Evolutionary conservation across 2,888 invertebrate species (phyloP), one percentile per base, ranked within the genome.

Genomic region (Heliconius aoede): DNA sequence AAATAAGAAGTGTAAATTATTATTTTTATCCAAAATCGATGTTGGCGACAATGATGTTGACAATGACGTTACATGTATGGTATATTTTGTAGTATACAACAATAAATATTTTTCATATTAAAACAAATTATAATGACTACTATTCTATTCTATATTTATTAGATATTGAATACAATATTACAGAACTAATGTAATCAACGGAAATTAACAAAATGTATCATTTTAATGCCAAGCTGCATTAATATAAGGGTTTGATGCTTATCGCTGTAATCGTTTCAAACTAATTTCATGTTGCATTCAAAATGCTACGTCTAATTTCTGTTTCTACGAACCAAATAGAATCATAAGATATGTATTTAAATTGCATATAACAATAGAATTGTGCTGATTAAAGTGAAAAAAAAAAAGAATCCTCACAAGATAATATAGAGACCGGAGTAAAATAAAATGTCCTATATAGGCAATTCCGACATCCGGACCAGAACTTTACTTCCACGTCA

Each of bases 381-480:
- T 4, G 40, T 9, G 24, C 5, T 21, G 21, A 21, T 51, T 21
- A 28, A 51, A 30, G n/a, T 36, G n/a, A 30, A 51, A 30, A 46
- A 51, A 46, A n/a, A 11, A 11, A n/a, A n/a, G n/a, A 28, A 51
- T 13, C 13, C 7, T 1, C 28, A 24, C 21, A 51, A 13, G 8
- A 46, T 30, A 69, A 69, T 13, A 55, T 55, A 55, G 3, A 55
- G 8, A 55, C 69, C 69, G 69, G 69, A 69, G 69, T 55, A 30
- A 69, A 72, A 60, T 32, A 24, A 72, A 65, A 88, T 88, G 85
- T 89, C 85, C 80, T 81, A 84, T 84, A 84, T 90, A 90, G 89
- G 89, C 91, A 90, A 88, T 86, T 82, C 85, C 69, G 81, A 93
- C 92, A 90, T 93, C 94, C 94, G 94, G 93, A 90, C 92, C 91